Conservation (phyloP, 35 echinoderm and acorn worm genomes). For the Patiria miniata region DNA sequence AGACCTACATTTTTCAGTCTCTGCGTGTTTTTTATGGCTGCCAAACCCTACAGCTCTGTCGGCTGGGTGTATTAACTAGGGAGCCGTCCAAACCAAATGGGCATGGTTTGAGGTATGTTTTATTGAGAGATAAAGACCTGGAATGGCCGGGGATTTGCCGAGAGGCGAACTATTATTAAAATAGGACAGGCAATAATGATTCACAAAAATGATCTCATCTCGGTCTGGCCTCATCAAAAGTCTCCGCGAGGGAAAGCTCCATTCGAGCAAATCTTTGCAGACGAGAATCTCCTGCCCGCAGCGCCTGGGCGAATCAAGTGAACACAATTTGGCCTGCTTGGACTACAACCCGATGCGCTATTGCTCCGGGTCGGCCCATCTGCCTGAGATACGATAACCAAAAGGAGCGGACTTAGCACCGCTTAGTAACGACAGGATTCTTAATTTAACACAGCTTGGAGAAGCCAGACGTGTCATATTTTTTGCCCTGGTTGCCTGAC, state of each 20-base stretch:
- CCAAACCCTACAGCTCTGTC: not conserved
- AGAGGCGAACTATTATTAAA: conserved; percentile 29
- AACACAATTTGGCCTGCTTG: not conserved
- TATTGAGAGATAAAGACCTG: conserved; percentile 14
- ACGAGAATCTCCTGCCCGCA: conserved; percentile 15
- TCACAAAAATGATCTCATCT: conserved; percentile 18
- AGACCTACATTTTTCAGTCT: conserved; percentile 1
- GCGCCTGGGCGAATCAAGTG: conserved; percentile 9
- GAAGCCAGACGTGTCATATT: conserved; percentile 25
- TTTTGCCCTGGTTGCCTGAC: conserved; percentile 13
- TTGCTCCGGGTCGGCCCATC: conserved; percentile 6
- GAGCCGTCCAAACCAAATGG: not conserved
- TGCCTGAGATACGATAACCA: conserved; percentile 20
- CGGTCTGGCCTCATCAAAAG: conserved; percentile 12
- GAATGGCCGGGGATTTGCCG: not conserved
- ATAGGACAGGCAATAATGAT: conserved; percentile 31
- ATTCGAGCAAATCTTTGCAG: conserved; percentile 28
- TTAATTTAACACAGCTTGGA: conserved; percentile 16
- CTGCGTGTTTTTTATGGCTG: too few relatives aligned
- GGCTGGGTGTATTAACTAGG: not conserved
- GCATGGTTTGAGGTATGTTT: conserved; percentile 1
- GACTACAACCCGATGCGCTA: conserved; percentile 18
- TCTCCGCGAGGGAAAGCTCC: not conserved
- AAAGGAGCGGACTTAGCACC: not conserved
- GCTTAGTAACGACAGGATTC: conserved; percentile 10